A percentile compares a stretch with the other conserved stretches of the same genome.
These are phyloP conservation scores for Adoxophyes honmai DNA, from an alignment of 1,140 invertebrate species.

Conservation along the genomic window DNA sequence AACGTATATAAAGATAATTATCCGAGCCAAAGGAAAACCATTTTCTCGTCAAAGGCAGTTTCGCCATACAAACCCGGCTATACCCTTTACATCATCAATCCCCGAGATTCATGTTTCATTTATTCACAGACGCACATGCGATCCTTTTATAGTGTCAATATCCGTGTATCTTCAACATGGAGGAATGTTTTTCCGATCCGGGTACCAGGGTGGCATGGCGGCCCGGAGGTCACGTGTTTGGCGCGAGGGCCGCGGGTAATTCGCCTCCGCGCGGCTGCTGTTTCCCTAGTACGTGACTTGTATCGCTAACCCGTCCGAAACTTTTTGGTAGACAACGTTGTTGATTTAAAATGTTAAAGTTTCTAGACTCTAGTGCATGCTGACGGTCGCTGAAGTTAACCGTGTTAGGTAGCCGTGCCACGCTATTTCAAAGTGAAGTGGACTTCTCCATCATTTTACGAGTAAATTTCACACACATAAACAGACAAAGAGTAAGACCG, in stretches of 20 bases:
- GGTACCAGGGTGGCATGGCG: constrained; percentile 5
- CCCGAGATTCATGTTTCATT: too few species aligned
- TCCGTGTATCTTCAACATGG: constrained; percentile 1
- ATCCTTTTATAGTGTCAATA: constrained; percentile 6
- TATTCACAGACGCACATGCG: too few species aligned
- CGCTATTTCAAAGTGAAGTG: background rate
- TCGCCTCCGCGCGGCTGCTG: constrained; percentile 25
- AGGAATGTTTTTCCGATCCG: constrained; percentile 9
- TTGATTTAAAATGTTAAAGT: constrained; percentile 24
- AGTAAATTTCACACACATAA: too few species aligned
- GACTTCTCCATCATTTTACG: too few species aligned
- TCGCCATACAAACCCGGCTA: too few species aligned
- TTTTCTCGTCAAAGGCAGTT: too few species aligned
- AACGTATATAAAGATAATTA: too few species aligned
- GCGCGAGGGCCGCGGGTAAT: constrained; percentile 18
- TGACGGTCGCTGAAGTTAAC: constrained; percentile 1
- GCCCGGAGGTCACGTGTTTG: background rate
- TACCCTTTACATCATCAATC: too few species aligned
- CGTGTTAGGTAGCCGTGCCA: background rate
- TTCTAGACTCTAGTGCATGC: constrained; percentile 17
- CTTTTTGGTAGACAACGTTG: constrained; percentile 29
- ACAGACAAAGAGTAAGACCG: too few species aligned
- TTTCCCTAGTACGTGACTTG: constrained; percentile 36
- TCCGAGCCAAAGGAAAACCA: too few species aligned
- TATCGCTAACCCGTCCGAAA: constrained; percentile 25